Conservation (phyloP, 2,888 invertebrate species). For the Brachyptera putata region DNA sequence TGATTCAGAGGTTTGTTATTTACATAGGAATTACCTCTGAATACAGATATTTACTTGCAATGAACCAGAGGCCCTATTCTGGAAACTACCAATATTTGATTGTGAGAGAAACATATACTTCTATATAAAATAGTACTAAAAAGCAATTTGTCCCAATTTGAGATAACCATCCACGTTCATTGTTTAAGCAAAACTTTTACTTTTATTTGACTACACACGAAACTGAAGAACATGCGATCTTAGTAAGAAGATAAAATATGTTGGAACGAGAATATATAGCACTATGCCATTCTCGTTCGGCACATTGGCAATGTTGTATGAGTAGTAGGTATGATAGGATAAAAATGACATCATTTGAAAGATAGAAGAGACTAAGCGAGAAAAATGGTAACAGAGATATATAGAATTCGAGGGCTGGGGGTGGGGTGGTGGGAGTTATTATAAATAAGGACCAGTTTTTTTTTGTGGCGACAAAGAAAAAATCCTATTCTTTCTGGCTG, state of each 20-base stretch:
- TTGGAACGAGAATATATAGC: too few relatives aligned
- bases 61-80: background rate
- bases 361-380: background rate
- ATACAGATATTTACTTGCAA: background rate
- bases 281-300: too few relatives aligned
- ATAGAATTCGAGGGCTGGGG: too few relatives aligned
- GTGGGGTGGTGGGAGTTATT: background rate
- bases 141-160: conserved; percentile 10
- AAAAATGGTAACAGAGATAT: too few relatives aligned
- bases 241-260: too few relatives aligned
- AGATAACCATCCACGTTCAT: conserved; percentile 5
- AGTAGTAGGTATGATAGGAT: background rate
- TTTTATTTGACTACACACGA: background rate
- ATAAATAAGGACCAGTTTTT: background rate
- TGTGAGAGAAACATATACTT: background rate
- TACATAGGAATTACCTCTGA: background rate
- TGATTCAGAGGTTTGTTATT: background rate
- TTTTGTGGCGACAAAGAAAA: background rate
- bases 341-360: background rate
- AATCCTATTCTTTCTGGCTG: background rate
- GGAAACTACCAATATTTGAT: background rate
- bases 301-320: background rate
- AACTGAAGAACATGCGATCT: background rate
- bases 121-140: too few relatives aligned
- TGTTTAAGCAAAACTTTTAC: conserved; percentile 5